These are phyloP conservation scores for Urocyon cinereoargenteus DNA, from an alignment of 2,797 vertebrate species.

Conservation along the genomic window DNA sequence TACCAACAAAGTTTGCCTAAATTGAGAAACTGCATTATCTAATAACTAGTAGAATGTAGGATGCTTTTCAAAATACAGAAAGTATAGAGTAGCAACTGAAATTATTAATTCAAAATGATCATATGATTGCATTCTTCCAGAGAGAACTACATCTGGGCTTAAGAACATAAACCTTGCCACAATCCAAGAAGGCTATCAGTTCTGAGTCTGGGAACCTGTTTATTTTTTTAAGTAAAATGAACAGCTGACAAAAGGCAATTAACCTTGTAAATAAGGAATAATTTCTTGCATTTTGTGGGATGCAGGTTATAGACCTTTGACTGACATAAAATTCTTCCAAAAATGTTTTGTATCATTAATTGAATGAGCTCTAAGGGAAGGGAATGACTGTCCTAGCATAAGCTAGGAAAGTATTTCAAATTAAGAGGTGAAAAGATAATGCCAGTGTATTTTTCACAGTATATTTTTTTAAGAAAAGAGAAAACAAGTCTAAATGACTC, in stretches of 20 bases:
- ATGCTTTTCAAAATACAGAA: slow-evolving; percentile 17
- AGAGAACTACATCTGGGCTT: background rate
- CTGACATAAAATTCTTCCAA: slow-evolving; percentile 44
- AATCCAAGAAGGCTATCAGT: background rate
- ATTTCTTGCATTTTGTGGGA: slow-evolving; percentile 25
- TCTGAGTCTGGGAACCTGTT: slow-evolving; percentile 24
- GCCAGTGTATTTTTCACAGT: background rate
- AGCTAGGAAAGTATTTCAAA: slow-evolving; percentile 43
- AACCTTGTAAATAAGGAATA: slow-evolving; percentile 23
- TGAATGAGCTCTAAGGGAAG: slow-evolving; percentile 46
- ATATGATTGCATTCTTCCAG: slow-evolving; percentile 40
- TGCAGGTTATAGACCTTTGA: background rate
- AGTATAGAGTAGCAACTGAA: background rate
- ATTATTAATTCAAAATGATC: slow-evolving; percentile 53
- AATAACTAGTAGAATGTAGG: background rate
- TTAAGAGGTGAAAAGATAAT: slow-evolving; percentile 54
- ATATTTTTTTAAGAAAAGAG: slow-evolving; percentile 1
- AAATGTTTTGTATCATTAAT: slow-evolving; percentile 67
- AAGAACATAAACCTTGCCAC: background rate
- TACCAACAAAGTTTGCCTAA: slow-evolving; percentile 35
- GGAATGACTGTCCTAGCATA: background rate
- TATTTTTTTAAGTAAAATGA: slow-evolving; percentile 56
- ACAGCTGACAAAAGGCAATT: slow-evolving; percentile 34
- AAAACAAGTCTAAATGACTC: background rate
- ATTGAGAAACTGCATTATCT: slow-evolving; percentile 4